Evolutionary conservation across 1,140 invertebrate species (phyloP).

Genomic region (Charaxes varanes): DNA sequence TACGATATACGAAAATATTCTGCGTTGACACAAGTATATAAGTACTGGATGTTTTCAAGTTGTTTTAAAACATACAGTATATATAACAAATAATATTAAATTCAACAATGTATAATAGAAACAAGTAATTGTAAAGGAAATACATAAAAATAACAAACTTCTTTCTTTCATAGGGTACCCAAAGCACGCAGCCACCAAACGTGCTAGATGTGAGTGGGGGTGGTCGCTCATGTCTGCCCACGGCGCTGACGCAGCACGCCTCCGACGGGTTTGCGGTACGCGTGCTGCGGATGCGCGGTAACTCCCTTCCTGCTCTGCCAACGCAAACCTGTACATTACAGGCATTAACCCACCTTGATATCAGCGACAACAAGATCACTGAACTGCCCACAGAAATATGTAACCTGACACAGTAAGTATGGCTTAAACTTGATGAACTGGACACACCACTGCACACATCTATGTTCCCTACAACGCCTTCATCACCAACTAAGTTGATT

Average conservation of each 20-base stretch:
- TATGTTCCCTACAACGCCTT: too few relatives aligned
- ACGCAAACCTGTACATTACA: constrained; percentile 75
- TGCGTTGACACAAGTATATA: too few relatives aligned
- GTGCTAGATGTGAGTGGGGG: constrained; percentile 75
- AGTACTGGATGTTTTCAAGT: too few relatives aligned
- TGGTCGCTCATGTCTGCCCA: constrained; percentile 53
- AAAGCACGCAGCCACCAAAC: constrained; percentile 69
- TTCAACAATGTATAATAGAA: too few relatives aligned
- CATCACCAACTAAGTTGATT: too few relatives aligned
- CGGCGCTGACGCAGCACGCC: constrained; percentile 46
- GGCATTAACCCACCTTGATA: constrained; percentile 77
- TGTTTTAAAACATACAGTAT: too few relatives aligned
- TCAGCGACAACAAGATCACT: constrained; percentile 81
- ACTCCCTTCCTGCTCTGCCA: constrained; percentile 76
- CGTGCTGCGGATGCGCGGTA: constrained; percentile 76
- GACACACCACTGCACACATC: too few relatives aligned
- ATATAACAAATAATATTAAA: too few relatives aligned
- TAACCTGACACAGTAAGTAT: constrained; percentile 78
- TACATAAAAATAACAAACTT: background rate
- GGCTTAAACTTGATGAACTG: too few relatives aligned
- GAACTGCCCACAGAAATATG: constrained; percentile 78
- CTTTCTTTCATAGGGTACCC: constrained; percentile 38
- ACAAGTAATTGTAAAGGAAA: background rate
- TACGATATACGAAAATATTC: too few relatives aligned
- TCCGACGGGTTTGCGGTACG: constrained; percentile 71